Conservation (phyloP, 2,888 invertebrate species). For the Spialia ferax region DNA sequence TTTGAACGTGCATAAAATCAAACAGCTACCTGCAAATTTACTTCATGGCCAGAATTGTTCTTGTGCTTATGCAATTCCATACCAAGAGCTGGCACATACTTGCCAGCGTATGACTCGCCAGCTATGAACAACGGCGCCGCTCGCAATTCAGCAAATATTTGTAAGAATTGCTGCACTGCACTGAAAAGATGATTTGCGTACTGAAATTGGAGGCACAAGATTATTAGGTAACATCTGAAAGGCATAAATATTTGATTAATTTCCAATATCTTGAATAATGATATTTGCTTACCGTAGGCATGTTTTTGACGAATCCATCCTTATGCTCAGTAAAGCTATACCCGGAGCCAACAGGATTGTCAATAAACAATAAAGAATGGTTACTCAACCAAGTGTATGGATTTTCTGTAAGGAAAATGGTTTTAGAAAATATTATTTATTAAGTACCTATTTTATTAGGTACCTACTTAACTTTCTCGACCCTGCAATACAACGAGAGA, state of each 20-base stretch:
- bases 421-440: background rate
- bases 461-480: too few species aligned
- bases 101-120: constrained; percentile 89
- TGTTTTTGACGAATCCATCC: constrained; percentile 83
- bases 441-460: too few species aligned
- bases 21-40: constrained; percentile 77
- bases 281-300: constrained; percentile 77
- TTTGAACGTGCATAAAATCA: background rate
- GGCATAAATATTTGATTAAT: too few species aligned
- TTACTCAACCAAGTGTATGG: constrained; percentile 85
- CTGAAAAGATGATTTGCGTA: constrained; percentile 85
- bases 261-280: too few species aligned
- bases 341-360: constrained; percentile 89
- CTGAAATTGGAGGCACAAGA: constrained; percentile 51
- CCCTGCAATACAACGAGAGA: too few species aligned
- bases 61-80: constrained; percentile 81
- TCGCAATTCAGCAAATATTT: constrained; percentile 86
- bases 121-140: constrained; percentile 87
- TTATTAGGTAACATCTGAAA: background rate
- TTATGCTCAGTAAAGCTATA: constrained; percentile 87
- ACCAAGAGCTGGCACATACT: constrained; percentile 86
- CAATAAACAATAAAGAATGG: constrained; percentile 88
- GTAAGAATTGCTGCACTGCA: constrained; percentile 87
- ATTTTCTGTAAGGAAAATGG: constrained; percentile 63
- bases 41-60: constrained; percentile 54